Evolutionary conservation across 2,888 invertebrate genomes (phyloP).

Genomic region (Atrina japonica): DNA sequence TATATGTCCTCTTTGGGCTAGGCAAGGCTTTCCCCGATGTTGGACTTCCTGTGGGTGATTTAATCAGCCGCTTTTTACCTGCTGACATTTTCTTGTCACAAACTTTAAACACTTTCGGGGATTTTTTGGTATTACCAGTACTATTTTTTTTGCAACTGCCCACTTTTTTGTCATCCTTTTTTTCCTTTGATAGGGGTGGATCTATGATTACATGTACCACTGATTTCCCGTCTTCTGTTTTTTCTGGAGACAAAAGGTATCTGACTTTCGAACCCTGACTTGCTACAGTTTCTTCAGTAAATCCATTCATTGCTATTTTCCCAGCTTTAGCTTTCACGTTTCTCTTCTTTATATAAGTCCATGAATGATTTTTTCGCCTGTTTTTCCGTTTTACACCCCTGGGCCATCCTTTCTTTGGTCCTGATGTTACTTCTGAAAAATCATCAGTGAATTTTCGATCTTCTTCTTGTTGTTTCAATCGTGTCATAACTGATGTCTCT

Average conservation of each 20-base stretch:
- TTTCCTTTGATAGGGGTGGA: not conserved
- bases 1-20: no score
- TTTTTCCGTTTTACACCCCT: conserved; percentile 64
- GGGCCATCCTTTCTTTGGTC: conserved; percentile 63
- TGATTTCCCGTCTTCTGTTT: not conserved
- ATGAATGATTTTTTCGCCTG: conserved; percentile 65
- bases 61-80: no score
- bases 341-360: conserved; percentile 69
- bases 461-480: conserved; percentile 56
- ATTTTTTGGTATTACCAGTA: not conserved
- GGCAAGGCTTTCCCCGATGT: no score
- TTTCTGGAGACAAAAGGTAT: not conserved
- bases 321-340: conserved; percentile 32
- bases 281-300: not conserved
- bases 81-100: not conserved
- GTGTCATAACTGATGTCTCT: conserved; percentile 59
- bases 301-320: no score
- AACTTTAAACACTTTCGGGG: not conserved
- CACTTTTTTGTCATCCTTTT: not conserved
- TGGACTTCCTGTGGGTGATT: no score
- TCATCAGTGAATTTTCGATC: conserved; percentile 52
- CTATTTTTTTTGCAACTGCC: not conserved
- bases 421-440: conserved; percentile 37
- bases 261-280: no score
- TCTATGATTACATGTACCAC: not conserved